Evolutionary conservation across 1,140 invertebrate genomes (phyloP), one percentile per base, ranked within the genome.

Genomic region (Rhyzopertha dominica): DNA sequence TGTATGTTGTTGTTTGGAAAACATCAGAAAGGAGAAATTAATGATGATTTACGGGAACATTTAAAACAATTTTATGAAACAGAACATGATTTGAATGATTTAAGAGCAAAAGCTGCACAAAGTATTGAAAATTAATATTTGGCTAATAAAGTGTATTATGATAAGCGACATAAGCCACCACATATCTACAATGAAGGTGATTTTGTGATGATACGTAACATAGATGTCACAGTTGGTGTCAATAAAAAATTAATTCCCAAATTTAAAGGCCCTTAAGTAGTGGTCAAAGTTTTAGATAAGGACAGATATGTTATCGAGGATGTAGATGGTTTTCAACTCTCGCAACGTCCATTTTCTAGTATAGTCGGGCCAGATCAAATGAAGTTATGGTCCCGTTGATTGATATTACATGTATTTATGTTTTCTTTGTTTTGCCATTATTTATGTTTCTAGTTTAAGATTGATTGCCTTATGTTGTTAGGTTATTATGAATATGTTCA

Each of bases 181-280:
- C 2, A 16, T 14, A 35, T 31, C 19, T 62, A 64, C 42, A 8
- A 37, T 14, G 19, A 44, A 4, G 54, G 51, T 17, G 60, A 64
- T 47, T 55, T 49, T 35, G 50, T 62, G 22, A 54, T 62, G 51
- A 31, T 62, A 12, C 47, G 14, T 29, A 61, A 62, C 41, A 14
- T 50, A 19, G 54, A 56, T 43, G 37, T 32, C 24, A 56, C 54
- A 14, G 14, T 42, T 3, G 60, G 60, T 1, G 41, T 53, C 23
- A 59, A 53, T 22, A 53, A 51, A 35, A 61, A 62, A 38, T 20
- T 59, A 38, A 28, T 54, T 12, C 56, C 60, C 7, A 47, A 48
- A 37, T 61, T 54, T 44, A 53, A 54, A 44, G 54, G 58, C 8
- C 60, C 58, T 5, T 64, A 61, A 41, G 14, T 47, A 22, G 29